phyloP scores from a whole-genome alignment of 2,888 invertebrate species.

The Eumerus sabulonum region DNA sequence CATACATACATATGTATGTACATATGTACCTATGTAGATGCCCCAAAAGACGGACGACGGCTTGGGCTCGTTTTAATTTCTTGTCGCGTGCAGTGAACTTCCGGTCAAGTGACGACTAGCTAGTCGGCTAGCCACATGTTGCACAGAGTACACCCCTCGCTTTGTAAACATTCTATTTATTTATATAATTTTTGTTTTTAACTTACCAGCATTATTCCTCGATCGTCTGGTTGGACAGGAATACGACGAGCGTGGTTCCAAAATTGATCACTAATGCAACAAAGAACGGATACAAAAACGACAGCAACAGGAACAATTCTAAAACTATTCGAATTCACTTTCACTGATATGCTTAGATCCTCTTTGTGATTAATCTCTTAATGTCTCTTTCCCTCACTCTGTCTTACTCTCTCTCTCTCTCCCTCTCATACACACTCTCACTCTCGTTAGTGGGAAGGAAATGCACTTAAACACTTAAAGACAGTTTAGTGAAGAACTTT shows the following conservation, averaged over 20 bases:
- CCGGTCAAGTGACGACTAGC: no score
- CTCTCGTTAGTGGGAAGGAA: no score
- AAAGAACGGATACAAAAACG: no score
- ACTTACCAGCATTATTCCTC: constrained; percentile 12
- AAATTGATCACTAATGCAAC: constrained; percentile 5
- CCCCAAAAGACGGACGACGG: constrained; percentile 6
- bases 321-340: constrained; percentile 47
- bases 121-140: neutral
- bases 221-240: neutral
- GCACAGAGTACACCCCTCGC: constrained; percentile 3
- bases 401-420: constrained; percentile 19
- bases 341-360: constrained; percentile 42
- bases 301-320: no score
- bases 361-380: constrained; percentile 23
- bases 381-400: neutral
- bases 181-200: constrained; percentile 7
- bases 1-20: no score
- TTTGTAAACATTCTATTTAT: constrained; percentile 15
- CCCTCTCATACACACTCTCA: constrained; percentile 8
- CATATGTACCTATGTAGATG: constrained; percentile 16
- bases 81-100: no score
- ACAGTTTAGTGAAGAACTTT: constrained; percentile 19
- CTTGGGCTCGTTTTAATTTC: neutral
- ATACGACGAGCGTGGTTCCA: neutral
- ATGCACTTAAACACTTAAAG: constrained; percentile 31